Evolutionary conservation across 2,888 invertebrate species (phyloP), one percentile per base, ranked within the genome.

Genomic region (Mythimna loreyi): DNA sequence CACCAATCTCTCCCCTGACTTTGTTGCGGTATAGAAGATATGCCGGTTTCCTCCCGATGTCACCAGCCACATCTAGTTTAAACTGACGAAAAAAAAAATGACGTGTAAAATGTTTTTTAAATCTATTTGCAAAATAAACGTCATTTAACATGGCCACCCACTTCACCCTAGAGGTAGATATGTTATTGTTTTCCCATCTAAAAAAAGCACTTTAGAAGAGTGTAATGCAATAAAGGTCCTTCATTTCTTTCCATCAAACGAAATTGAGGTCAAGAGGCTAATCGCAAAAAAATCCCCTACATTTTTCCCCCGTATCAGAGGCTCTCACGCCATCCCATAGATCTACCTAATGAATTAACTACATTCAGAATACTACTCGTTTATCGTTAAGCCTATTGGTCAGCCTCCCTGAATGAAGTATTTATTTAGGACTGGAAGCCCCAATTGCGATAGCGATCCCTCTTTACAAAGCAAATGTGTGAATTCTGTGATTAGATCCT

Each of bases 341-440:
- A 1, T n/a, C 28, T n/a, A 33, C 16, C 2, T 21, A 59, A 8
- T 33, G 2, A 52, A 58, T 58, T 43, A 60, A 49, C n/a, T n/a
- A 30, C 9, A 50, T 56, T n/a, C n/a, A 50, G 25, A 16, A 58
- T 3, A 65, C 11, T 33, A 28, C 9, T 43, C 53, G 16, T 33
- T 16, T 47, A 3, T 43, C 21, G 19, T 59, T 56, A 52, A 75
- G 71, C 66, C 33, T 19, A 43, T 65, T 53, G 56, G 52, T 36
- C 47, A 61, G 52, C 33, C 16, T 25, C 40, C 11, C 23, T 25
- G 28, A 65, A 62, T 50, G 19, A 16, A 52, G 49, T 77, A 56
- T 77, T 77, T 77, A 49, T 59, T 77, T 62, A 77, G 77, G 77
- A 59, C 43, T 9, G 13, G 59, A 40, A 23, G 45, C 59, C 40